phyloP scores from a whole-genome alignment of 2,113 vertebrate species.

The Spizaetus ornatus region DNA sequence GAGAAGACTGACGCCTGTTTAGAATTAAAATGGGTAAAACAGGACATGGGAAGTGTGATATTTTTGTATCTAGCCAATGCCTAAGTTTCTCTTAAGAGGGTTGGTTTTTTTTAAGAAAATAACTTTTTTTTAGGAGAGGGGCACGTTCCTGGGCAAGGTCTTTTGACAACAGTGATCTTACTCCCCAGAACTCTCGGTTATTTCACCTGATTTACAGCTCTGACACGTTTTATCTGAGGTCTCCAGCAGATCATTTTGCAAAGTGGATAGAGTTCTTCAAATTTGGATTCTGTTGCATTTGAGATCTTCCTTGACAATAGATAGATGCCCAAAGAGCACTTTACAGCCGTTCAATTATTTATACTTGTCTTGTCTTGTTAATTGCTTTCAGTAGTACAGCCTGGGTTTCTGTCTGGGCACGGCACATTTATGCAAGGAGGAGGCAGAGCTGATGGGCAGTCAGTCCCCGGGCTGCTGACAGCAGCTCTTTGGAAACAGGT shows the following conservation, averaged over 20 bases:
- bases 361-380: conserved; percentile 62
- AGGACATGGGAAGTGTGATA: background rate
- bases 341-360: conserved; percentile 70
- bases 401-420: background rate
- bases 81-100: background rate
- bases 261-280: conserved; percentile 31
- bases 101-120: background rate
- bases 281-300: conserved; percentile 64
- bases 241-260: conserved; percentile 37
- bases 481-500: background rate
- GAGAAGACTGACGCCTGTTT: background rate
- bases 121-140: background rate
- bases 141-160: background rate
- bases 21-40: background rate
- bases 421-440: background rate
- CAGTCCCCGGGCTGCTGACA: background rate
- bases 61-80: background rate
- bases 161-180: background rate
- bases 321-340: conserved; percentile 34
- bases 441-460: background rate
- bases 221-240: background rate
- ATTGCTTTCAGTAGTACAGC: conserved; percentile 35
- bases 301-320: conserved; percentile 49
- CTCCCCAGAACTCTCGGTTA: background rate
- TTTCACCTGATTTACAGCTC: background rate